Conservation (phyloP, 2,888 invertebrate species). For the Nebria brevicollis region DNA sequence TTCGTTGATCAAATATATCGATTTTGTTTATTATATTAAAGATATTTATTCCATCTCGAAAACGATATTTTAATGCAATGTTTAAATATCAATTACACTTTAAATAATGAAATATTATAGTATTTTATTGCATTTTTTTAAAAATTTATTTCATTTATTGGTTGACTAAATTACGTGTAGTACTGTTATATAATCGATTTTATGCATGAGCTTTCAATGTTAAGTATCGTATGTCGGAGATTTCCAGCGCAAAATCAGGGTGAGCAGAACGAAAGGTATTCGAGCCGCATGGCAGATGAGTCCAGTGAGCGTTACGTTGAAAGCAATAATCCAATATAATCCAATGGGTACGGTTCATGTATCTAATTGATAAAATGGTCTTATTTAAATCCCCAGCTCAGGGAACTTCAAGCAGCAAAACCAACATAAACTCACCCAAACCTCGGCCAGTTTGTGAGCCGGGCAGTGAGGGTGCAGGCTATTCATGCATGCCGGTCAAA, state of each 20-base stretch:
- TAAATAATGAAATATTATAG: too few species aligned
- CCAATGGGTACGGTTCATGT: slow-evolving; percentile 16
- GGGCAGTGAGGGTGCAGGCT: neutral
- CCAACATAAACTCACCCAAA: slow-evolving; percentile 7
- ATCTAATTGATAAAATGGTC: slow-evolving; percentile 24
- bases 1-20: neutral
- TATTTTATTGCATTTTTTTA: too few species aligned
- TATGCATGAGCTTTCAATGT: too few species aligned
- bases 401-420: slow-evolving; percentile 12
- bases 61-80: neutral
- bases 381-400: slow-evolving; percentile 21
- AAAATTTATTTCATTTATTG: too few species aligned
- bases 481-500: slow-evolving; percentile 13
- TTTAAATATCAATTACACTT: too few species aligned
- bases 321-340: slow-evolving; percentile 17
- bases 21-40: neutral
- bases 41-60: neutral
- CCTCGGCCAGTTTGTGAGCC: too few species aligned
- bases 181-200: too few species aligned
- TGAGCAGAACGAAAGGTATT: too few species aligned
- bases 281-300: neutral
- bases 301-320: neutral
- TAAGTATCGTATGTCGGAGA: too few species aligned
- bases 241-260: too few species aligned
- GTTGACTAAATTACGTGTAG: too few species aligned